A percentile compares a stretch with the other conserved stretches of the same genome.
Conservation (phyloP, 2,888 invertebrate species). For the Cyaniris semiargus region DNA sequence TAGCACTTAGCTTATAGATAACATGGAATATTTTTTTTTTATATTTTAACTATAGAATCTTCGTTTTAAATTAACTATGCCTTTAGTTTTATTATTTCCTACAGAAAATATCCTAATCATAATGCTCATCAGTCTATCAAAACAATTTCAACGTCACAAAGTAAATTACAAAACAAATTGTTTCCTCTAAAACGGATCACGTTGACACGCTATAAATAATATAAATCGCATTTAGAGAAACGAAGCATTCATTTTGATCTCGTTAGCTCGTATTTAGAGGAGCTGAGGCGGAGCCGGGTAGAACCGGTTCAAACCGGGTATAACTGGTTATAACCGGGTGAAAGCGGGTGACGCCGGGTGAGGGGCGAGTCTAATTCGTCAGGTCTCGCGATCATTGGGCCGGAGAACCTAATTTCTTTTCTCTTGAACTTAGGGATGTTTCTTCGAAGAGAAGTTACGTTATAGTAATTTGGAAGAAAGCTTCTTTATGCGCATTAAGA, state of each 20-base stretch:
- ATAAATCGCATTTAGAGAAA: conserved; percentile 74
- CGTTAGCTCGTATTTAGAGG: conserved; percentile 79
- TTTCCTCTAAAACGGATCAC: conserved; percentile 18
- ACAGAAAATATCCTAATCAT: neutral
- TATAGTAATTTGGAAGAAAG: neutral
- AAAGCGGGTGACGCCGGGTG: conserved; percentile 47
- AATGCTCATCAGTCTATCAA: neutral
- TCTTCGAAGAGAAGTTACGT: neutral
- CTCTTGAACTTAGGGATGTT: conserved; percentile 37
- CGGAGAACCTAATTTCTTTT: conserved; percentile 45
- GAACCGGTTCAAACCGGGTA: conserved; percentile 39
- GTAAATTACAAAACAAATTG: conserved; percentile 25
- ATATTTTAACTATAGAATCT: too few relatives aligned
- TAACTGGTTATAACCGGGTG: conserved; percentile 46
- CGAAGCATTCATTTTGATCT: conserved; percentile 76
- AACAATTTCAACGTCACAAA: neutral
- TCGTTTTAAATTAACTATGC: too few relatives aligned
- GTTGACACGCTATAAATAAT: conserved; percentile 52
- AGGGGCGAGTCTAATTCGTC: conserved; percentile 52
- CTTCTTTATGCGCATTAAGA: neutral
- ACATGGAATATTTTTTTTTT: too few relatives aligned
- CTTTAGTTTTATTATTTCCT: too few relatives aligned
- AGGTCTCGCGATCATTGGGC: conserved; percentile 57
- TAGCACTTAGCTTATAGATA: too few relatives aligned
- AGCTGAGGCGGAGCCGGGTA: conserved; percentile 66